These are phyloP conservation scores for Poecilia gillii DNA, from an alignment of 2,797 vertebrate genomes.

Conservation along the genomic window DNA sequence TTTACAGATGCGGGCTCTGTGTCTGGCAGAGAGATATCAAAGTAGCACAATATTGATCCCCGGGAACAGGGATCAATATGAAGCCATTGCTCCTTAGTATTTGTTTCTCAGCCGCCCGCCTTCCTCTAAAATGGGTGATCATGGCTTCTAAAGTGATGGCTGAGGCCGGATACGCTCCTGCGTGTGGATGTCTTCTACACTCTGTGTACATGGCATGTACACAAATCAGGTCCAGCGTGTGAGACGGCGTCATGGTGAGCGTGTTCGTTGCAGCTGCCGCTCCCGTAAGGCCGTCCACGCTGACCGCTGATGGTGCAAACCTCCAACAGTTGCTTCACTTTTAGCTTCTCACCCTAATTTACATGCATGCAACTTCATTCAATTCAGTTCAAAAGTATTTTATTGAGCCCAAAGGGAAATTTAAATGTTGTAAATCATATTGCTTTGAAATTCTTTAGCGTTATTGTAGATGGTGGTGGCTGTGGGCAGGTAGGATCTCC, in stretches of 20 bases:
- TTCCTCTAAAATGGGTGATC: conserved; percentile 58
- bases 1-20: conserved; percentile 58
- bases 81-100: conserved; percentile 73
- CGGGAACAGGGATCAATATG: conserved; percentile 66
- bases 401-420: too few species aligned
- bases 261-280: conserved; percentile 51
- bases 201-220: neutral
- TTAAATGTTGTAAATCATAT: too few species aligned
- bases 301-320: conserved; percentile 63
- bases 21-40: conserved; percentile 77
- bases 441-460: too few species aligned
- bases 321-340: conserved; percentile 21
- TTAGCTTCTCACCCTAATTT: conserved; percentile 3
- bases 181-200: conserved; percentile 6
- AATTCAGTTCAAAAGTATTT: too few species aligned
- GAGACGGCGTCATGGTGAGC: conserved; percentile 19
- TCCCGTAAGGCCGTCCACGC: conserved; percentile 66
- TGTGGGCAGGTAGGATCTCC: too few species aligned
- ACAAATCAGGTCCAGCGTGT: neutral
- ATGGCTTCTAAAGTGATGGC: conserved; percentile 46
- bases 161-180: conserved; percentile 13
- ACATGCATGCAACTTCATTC: neutral
- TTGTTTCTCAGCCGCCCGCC: conserved; percentile 71
- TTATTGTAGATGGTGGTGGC: too few species aligned
- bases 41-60: conserved; percentile 75